Evolutionary conservation across 2,113 vertebrate genomes (phyloP).

Genomic region (Coracopsis vasa): DNA sequence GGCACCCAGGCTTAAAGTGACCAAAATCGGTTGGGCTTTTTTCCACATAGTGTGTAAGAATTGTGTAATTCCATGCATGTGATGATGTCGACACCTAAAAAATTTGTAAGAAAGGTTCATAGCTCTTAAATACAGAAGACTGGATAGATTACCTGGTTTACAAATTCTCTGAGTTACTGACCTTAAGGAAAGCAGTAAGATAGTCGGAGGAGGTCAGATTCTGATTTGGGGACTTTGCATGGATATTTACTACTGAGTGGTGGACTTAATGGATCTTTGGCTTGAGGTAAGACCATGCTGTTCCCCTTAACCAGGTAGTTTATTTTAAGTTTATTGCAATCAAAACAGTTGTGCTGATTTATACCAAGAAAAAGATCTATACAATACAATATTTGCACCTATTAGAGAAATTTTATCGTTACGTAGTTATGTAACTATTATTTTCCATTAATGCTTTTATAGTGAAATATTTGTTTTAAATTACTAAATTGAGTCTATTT

Average conservation of each 20-base stretch:
- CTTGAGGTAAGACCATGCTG: not conserved
- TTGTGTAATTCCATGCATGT: not conserved
- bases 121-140: not conserved
- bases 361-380: not conserved
- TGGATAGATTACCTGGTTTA: not conserved
- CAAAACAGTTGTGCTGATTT: not conserved
- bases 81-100: not conserved
- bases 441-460: not conserved
- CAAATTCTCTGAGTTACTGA: not conserved
- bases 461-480: not conserved
- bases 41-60: fast-evolving
- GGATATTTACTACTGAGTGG: not conserved
- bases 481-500: not conserved
- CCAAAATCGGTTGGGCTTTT: not conserved
- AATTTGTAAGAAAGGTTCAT: not conserved
- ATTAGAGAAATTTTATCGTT: not conserved
- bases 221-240: not conserved
- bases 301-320: not conserved
- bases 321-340: not conserved
- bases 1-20: not conserved
- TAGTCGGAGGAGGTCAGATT: not conserved
- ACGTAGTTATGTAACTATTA: not conserved
- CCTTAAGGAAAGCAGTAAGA: not conserved
- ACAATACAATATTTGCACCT: not conserved
- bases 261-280: not conserved